A percentile compares a stretch with the other conserved stretches of the same genome.
phyloP scores from a whole-genome alignment of 2,797 vertebrate species.

The Melanotaenia maccullochi region DNA sequence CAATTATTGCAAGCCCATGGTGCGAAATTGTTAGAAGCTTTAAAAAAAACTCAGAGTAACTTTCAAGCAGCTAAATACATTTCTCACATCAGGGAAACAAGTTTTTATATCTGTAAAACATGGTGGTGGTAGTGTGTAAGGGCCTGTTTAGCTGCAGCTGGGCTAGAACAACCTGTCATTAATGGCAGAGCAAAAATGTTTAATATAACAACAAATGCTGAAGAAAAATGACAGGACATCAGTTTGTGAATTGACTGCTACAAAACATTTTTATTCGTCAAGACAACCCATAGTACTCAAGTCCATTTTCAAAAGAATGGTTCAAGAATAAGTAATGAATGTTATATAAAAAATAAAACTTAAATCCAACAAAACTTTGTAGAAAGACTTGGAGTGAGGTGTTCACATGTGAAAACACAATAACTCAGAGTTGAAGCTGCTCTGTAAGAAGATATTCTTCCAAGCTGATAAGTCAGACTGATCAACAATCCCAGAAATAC shows the following conservation, averaged over 20 bases:
- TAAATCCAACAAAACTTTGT: not conserved
- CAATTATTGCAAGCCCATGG: too few relatives aligned
- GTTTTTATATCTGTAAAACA: not conserved
- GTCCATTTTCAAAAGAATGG: not conserved
- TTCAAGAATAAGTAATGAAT: too few relatives aligned
- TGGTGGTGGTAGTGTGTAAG: not conserved
- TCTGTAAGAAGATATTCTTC: not conserved
- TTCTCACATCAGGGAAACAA: not conserved
- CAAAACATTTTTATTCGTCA: too few relatives aligned
- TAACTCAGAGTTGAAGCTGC: not conserved
- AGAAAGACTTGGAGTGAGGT: not conserved
- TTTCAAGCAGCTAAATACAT: too few relatives aligned
- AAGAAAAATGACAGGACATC: too few relatives aligned
- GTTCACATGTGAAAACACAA: not conserved
- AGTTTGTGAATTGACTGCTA: too few relatives aligned
- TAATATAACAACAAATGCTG: too few relatives aligned
- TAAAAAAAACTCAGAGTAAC: not conserved
- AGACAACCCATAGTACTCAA: not conserved
- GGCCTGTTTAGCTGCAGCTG: not conserved
- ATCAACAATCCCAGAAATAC: not conserved
- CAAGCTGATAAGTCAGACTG: not conserved
- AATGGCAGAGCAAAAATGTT: too few relatives aligned
- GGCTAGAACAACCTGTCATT: not conserved
- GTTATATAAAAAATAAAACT: too few relatives aligned
- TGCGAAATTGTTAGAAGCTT: too few relatives aligned